phyloP scores from a whole-genome alignment of 2,113 vertebrate genomes.

The Xerus inauris region DNA sequence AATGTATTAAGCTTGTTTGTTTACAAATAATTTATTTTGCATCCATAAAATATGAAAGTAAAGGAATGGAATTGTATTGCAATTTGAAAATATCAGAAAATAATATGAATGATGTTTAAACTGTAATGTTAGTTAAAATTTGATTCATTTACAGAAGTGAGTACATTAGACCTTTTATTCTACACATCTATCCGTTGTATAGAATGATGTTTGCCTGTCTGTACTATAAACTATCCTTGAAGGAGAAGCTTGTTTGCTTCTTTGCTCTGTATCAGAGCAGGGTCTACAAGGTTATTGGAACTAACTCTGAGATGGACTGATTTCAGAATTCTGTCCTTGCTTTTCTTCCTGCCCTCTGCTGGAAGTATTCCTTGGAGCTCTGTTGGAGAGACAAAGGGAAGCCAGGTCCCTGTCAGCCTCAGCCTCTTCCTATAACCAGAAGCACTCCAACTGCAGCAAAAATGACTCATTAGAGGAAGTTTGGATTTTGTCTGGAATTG shows the following conservation, averaged over 20 bases:
- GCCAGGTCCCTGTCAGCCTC: rapidly evolving
- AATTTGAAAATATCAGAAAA: slow-evolving; percentile 1
- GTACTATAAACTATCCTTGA: not conserved
- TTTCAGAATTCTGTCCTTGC: not conserved
- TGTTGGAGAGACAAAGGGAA: slow-evolving; percentile 3
- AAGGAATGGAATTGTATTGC: not conserved
- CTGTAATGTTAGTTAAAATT: not conserved
- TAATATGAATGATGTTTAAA: not conserved
- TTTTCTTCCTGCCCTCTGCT: slow-evolving; percentile 38
- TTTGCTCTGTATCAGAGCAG: not conserved
- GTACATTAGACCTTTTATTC: not conserved
- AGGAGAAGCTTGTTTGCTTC: not conserved
- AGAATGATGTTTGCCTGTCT: not conserved
- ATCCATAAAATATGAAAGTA: not conserved
- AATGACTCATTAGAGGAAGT: not conserved
- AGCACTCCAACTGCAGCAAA: not conserved
- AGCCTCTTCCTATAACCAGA: not conserved
- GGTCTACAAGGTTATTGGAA: not conserved
- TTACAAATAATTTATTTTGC: slow-evolving; percentile 8
- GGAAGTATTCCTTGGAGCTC: not conserved
- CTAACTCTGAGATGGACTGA: not conserved
- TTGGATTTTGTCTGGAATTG: not conserved
- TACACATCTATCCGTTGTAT: not conserved
- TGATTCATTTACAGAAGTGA: not conserved
- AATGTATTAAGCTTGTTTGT: not conserved